Evolutionary conservation across 2,888 invertebrate genomes (phyloP).

Genomic region (Oegoconia quadripuncta): DNA sequence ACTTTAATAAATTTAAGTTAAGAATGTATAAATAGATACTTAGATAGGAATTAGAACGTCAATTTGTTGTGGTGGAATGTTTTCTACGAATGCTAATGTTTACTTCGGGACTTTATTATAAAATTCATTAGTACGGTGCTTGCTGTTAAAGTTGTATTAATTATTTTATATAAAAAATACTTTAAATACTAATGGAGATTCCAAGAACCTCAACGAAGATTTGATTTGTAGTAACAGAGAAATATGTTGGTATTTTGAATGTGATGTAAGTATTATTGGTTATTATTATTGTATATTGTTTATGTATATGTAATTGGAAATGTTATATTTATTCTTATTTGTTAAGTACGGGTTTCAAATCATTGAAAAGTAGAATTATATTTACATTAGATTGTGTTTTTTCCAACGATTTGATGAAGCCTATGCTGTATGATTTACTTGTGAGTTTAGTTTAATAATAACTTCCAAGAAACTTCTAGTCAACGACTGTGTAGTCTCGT

Average conservation of each 20-base stretch:
- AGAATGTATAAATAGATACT: constrained; percentile 56
- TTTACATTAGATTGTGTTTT: constrained; percentile 26
- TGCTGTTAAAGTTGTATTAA: constrained; percentile 64
- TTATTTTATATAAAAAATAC: constrained; percentile 38
- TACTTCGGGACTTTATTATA: constrained; percentile 56
- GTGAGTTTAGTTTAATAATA: constrained; percentile 21
- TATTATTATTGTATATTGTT: constrained; percentile 11
- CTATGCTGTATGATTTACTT: constrained; percentile 38
- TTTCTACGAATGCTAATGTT: constrained; percentile 70
- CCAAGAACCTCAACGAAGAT: constrained; percentile 57
- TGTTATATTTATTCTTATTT: constrained; percentile 15
- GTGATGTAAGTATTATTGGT: no score
- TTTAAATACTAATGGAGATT: constrained; percentile 45
- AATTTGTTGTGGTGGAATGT: constrained; percentile 73
- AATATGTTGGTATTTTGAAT: constrained; percentile 24
- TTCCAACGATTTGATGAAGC: constrained; percentile 48
- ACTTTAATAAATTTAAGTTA: constrained; percentile 62
- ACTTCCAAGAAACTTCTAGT: constrained; percentile 48
- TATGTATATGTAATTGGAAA: constrained; percentile 10
- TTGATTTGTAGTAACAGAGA: constrained; percentile 42
- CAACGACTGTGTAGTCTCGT: constrained; percentile 65
- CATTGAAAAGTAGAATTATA: constrained; percentile 55
- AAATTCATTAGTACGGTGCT: constrained; percentile 70
- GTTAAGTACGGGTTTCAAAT: constrained; percentile 58
- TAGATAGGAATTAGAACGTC: constrained; percentile 74